Evolutionary conservation across 2,888 invertebrate species (phyloP).

Genomic region (Lasioglossum vierecki): DNA sequence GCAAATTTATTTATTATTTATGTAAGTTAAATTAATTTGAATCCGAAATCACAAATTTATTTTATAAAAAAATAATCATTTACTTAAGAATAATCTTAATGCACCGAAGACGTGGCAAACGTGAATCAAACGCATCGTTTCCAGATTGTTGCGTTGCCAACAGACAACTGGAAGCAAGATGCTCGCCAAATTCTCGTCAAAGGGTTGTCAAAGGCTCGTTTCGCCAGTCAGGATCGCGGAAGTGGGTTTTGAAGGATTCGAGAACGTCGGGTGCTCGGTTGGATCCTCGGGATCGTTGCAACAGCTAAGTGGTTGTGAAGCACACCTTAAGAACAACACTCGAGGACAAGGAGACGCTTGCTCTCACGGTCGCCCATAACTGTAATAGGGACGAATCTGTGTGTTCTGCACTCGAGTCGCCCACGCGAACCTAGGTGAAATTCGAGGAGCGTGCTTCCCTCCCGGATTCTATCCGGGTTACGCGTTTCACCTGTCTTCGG

Average conservation of each 20-base stretch:
- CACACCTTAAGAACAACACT: slow-evolving; percentile 65
- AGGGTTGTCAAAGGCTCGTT: slow-evolving; percentile 29
- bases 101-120: background rate
- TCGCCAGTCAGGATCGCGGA: slow-evolving; percentile 41
- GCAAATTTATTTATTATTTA: too few relatives aligned
- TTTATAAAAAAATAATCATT: background rate
- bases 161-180: background rate
- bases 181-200: background rate
- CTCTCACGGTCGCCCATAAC: slow-evolving; percentile 58
- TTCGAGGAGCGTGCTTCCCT: slow-evolving; percentile 26
- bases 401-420: slow-evolving; percentile 63
- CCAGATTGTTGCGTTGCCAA: background rate
- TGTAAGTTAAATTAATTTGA: too few relatives aligned
- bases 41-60: too few relatives aligned
- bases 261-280: background rate
- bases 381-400: slow-evolving; percentile 71
- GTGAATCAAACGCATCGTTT: background rate
- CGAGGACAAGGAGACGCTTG: slow-evolving; percentile 60
- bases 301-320: slow-evolving; percentile 64
- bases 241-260: slow-evolving; percentile 52
- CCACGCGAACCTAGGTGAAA: slow-evolving; percentile 52
- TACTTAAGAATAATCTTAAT: too few relatives aligned
- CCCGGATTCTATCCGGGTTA: background rate
- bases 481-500: background rate
- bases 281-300: slow-evolving; percentile 58